These are phyloP conservation scores for Trichomalopsis sarcophagae DNA, from an alignment of 1,140 invertebrate genomes.

Conservation along the genomic window DNA sequence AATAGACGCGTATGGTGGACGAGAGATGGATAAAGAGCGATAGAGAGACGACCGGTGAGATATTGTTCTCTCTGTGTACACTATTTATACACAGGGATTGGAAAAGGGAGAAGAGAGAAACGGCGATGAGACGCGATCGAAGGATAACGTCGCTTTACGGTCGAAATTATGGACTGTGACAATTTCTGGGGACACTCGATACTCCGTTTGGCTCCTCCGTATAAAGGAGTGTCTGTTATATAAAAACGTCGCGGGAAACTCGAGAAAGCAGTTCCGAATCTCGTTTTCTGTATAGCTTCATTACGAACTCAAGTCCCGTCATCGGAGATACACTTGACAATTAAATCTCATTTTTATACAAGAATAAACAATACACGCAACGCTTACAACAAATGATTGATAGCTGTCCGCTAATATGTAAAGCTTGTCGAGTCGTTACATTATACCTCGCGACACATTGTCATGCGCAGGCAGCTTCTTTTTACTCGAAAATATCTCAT, in stretches of 20 bases:
- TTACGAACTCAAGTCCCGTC: background rate
- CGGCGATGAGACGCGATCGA: background rate
- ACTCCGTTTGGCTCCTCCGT: background rate
- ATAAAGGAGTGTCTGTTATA: background rate
- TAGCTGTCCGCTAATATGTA: no score
- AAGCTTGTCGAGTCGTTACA: no score
- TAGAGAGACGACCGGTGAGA: background rate
- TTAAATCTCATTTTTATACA: no score
- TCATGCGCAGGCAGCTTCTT: background rate
- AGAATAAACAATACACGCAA: no score
- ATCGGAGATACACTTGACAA: no score
- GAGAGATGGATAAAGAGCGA: slow-evolving; percentile 12
- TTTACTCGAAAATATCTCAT: no score
- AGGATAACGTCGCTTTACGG: slow-evolving; percentile 14
- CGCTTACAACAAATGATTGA: no score
- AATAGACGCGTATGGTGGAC: slow-evolving; percentile 1
- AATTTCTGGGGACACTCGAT: slow-evolving; percentile 20
- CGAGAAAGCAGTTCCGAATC: background rate
- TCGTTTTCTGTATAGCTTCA: background rate
- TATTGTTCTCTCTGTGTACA: no score
- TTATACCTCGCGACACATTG: no score
- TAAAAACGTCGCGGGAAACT: background rate
- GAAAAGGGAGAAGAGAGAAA: background rate
- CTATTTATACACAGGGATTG: background rate
- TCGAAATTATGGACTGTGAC: slow-evolving; percentile 19